phyloP scores from a whole-genome alignment of 2,888 invertebrate species.

The Cantharis rustica region DNA sequence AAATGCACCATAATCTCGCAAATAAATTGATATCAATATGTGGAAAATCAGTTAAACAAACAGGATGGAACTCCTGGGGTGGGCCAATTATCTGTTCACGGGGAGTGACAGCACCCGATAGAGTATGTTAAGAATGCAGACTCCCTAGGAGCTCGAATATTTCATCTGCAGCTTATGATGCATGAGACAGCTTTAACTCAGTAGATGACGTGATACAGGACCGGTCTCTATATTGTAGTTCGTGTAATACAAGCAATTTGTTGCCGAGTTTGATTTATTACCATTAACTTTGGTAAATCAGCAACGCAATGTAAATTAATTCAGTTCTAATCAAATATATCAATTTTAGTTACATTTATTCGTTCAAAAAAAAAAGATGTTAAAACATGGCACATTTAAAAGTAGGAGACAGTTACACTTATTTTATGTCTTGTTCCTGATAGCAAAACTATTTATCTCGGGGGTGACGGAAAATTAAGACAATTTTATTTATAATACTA shows the following conservation, averaged over 20 bases:
- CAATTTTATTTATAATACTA: constrained; percentile 12
- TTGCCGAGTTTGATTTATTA: constrained; percentile 28
- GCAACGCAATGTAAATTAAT: constrained; percentile 6
- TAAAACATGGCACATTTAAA: not conserved
- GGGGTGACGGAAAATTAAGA: constrained; percentile 6
- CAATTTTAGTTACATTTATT: not conserved
- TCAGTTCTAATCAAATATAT: not conserved
- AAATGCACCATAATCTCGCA: constrained; percentile 11
- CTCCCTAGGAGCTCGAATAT: constrained; percentile 49
- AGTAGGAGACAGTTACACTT: not conserved
- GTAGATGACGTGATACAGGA: constrained; percentile 45
- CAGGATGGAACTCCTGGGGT: constrained; percentile 58
- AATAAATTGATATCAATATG: constrained; percentile 23
- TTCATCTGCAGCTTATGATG: constrained; percentile 41
- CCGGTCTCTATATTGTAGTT: constrained; percentile 23
- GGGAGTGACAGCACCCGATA: constrained; percentile 57
- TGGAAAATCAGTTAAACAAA: constrained; percentile 48
- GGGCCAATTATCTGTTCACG: constrained; percentile 60
- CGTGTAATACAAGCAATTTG: constrained; percentile 25
- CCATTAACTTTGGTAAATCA: constrained; percentile 12
- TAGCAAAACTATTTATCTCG: not conserved
- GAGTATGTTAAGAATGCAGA: constrained; percentile 52
- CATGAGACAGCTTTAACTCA: constrained; percentile 45
- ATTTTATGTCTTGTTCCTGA: not conserved
- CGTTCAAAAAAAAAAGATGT: not conserved